Evolutionary conservation across 2,888 invertebrate species (phyloP).

Genomic region (Meta bourneti): DNA sequence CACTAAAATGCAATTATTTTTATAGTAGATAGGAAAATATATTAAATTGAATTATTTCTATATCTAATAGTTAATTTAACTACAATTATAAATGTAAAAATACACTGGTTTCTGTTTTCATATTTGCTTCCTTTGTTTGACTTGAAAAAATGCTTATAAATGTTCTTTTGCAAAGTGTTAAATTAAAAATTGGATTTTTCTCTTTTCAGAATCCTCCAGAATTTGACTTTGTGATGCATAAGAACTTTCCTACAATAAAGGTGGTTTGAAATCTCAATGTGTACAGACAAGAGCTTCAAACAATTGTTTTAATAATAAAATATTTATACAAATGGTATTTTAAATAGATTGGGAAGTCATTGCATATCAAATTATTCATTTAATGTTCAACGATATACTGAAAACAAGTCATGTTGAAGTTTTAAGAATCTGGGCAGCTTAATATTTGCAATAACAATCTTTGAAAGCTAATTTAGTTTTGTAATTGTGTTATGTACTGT

Average conservation of each 20-base stretch:
- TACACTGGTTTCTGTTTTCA: not conserved
- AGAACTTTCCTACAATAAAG: slow-evolving; percentile 77
- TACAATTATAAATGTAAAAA: no score
- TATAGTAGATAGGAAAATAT: no score
- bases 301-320: slow-evolving; percentile 32
- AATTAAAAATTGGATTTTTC: not conserved
- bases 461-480: no score
- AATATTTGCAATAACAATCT: no score
- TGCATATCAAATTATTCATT: not conserved
- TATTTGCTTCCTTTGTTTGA: not conserved
- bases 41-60: no score
- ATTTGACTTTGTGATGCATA: slow-evolving; percentile 77
- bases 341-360: not conserved
- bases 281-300: no score
- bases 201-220: slow-evolving; percentile 76
- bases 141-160: no score
- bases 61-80: no score
- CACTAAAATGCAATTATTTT: not conserved
- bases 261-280: slow-evolving; percentile 63
- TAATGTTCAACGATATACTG: not conserved
- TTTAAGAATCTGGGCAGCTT: not conserved
- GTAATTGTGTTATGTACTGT: no score
- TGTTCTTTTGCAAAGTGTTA: no score
- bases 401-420: not conserved
- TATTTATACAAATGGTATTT: not conserved